phyloP scores from a whole-genome alignment of 2,888 invertebrate genomes.

The Amblyjoppa fuscipennis region DNA sequence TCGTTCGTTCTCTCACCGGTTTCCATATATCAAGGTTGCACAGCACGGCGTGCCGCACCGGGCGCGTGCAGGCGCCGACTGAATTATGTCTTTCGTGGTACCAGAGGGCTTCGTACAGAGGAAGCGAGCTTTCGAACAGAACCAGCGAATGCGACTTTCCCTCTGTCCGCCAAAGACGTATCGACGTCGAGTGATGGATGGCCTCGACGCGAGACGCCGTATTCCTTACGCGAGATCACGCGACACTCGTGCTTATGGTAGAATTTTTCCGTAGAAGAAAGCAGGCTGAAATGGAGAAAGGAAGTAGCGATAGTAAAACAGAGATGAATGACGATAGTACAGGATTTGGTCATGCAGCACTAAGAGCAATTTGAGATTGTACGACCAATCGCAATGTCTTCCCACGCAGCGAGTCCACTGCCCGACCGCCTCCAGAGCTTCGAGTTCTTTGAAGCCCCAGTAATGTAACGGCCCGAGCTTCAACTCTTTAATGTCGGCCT shows the following conservation, averaged over 20 bases:
- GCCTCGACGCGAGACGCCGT: slow-evolving; percentile 17
- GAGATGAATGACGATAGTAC: slow-evolving; percentile 19
- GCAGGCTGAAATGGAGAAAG: neutral
- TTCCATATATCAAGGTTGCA: slow-evolving; percentile 69
- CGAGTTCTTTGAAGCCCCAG: too few species aligned
- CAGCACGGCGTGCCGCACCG: slow-evolving; percentile 28
- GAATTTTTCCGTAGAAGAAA: slow-evolving; percentile 23
- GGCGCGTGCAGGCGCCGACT: slow-evolving; percentile 55
- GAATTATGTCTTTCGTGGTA: slow-evolving; percentile 68
- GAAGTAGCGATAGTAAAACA: neutral
- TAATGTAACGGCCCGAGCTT: too few species aligned
- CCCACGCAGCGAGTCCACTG: too few species aligned
- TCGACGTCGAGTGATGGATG: slow-evolving; percentile 53
- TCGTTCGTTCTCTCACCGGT: slow-evolving; percentile 60
- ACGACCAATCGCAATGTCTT: too few species aligned
- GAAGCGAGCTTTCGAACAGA: slow-evolving; percentile 25
- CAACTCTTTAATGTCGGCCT: too few species aligned
- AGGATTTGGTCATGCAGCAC: neutral
- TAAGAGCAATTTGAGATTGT: neutral
- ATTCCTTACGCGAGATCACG: slow-evolving; percentile 29
- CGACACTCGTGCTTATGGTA: slow-evolving; percentile 9
- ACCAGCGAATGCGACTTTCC: slow-evolving; percentile 38
- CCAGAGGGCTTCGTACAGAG: slow-evolving; percentile 24
- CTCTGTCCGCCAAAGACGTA: slow-evolving; percentile 12
- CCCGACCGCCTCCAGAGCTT: too few species aligned